Conservation (phyloP, 2,113 vertebrate species). For the Eulemur rufifrons region DNA sequence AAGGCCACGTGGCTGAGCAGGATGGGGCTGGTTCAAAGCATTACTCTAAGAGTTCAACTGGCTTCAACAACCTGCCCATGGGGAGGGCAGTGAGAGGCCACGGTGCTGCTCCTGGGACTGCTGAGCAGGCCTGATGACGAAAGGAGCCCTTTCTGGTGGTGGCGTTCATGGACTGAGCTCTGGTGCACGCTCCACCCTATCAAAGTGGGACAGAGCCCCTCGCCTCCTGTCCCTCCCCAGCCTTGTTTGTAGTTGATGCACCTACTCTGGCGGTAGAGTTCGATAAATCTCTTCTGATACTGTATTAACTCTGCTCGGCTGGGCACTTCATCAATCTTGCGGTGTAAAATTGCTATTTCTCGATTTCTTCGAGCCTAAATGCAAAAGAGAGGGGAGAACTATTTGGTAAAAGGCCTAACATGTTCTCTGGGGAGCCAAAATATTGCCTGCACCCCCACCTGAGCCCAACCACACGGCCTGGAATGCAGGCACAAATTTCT, state of each 20-base stretch:
- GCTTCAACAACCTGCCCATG: neutral
- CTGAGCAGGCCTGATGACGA: neutral
- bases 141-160: neutral
- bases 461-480: neutral
- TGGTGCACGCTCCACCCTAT: neutral
- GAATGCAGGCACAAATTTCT: neutral
- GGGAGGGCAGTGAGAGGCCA: neutral
- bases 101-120: accelerated
- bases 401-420: neutral
- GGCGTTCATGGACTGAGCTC: neutral
- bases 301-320: conserved; percentile 97
- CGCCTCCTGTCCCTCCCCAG: neutral
- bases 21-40: neutral
- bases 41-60: neutral
- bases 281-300: conserved; percentile 99
- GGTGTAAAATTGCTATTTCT: conserved; percentile 96
- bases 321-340: conserved; percentile 98
- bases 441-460: neutral
- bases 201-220: conserved; percentile 13
- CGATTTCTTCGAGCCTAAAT: conserved; percentile 95
- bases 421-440: neutral
- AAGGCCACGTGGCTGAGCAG: neutral
- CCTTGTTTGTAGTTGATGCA: conserved; percentile 70
- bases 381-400: conserved; percentile 20
- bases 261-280: conserved; percentile 97